Evolutionary conservation across 2,888 invertebrate species (phyloP).

Genomic region (Idaea aversata): DNA sequence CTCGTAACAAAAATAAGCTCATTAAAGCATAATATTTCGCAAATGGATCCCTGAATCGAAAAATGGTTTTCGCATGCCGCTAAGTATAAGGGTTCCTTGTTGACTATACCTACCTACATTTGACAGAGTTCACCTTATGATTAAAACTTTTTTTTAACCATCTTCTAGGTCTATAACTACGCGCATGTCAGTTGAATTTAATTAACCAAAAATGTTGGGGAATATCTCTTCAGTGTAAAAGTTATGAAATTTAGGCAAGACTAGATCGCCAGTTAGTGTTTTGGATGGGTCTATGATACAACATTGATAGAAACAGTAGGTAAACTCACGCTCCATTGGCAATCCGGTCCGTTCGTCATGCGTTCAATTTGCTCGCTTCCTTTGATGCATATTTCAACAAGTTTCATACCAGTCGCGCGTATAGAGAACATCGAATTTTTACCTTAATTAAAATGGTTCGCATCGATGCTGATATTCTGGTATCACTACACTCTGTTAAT

Average conservation of each 20-base stretch:
- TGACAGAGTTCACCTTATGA: too few relatives aligned
- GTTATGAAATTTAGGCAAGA: conserved; percentile 12
- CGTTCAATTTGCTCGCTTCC: conserved; percentile 50
- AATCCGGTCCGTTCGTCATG: conserved; percentile 41
- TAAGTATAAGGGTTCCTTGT: too few relatives aligned
- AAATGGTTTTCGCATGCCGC: too few relatives aligned
- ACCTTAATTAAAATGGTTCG: conserved; percentile 47
- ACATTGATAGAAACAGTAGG: conserved; percentile 18
- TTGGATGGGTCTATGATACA: conserved; percentile 26
- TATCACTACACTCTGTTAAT: conserved; percentile 31
- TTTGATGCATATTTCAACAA: conserved; percentile 62
- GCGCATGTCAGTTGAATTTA: conserved; percentile 9
- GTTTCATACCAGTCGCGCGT: conserved; percentile 36
- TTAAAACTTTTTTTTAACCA: too few relatives aligned
- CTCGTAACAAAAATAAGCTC: too few relatives aligned
- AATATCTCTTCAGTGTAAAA: conserved; percentile 15
- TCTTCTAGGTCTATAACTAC: too few relatives aligned
- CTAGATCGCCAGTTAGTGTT: conserved; percentile 22
- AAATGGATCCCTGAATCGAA: too few relatives aligned
- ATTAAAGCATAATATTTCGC: too few relatives aligned
- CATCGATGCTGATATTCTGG: conserved; percentile 25
- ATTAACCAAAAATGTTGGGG: conserved; percentile 16
- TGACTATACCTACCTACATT: too few relatives aligned
- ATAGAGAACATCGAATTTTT: conserved; percentile 38
- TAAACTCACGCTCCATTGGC: conserved; percentile 40